Evolutionary conservation across 2,113 vertebrate species (phyloP).

Genomic region (Forbesichthys agassizii): DNA sequence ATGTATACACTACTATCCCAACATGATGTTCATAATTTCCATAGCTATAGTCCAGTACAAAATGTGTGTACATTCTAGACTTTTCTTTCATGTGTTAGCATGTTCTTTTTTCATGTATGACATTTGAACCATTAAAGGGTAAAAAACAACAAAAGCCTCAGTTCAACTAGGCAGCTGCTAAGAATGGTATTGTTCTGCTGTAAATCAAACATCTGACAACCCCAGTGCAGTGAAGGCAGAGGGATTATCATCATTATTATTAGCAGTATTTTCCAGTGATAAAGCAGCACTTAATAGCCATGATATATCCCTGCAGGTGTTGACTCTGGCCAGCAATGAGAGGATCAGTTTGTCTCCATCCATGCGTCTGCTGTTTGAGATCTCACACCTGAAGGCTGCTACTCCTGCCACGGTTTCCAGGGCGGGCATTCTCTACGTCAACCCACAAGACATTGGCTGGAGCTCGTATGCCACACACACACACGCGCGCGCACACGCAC

Average conservation of each 20-base stretch:
- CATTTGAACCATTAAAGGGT: not conserved
- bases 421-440: conserved; percentile 76
- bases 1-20: not conserved
- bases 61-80: too few species aligned
- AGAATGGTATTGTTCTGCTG: not conserved
- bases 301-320: conserved; percentile 59
- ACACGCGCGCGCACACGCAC: not conserved
- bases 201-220: not conserved
- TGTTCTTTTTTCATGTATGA: not conserved
- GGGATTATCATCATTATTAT: not conserved
- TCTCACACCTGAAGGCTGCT: conserved; percentile 73
- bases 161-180: not conserved
- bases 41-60: too few species aligned
- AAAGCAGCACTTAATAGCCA: not conserved
- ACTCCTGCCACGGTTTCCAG: conserved; percentile 78
- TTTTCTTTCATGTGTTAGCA: too few species aligned
- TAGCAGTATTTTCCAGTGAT: not conserved
- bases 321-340: conserved; percentile 79
- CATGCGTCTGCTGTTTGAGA: conserved; percentile 81
- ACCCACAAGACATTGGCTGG: conserved; percentile 79
- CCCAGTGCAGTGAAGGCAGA: not conserved
- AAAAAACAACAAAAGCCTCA: not conserved
- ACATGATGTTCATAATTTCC: not conserved
- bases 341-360: conserved; percentile 72
- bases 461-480: conserved; percentile 68